Conservation (phyloP, 1,140 invertebrate genomes). For the Musca domestica region DNA sequence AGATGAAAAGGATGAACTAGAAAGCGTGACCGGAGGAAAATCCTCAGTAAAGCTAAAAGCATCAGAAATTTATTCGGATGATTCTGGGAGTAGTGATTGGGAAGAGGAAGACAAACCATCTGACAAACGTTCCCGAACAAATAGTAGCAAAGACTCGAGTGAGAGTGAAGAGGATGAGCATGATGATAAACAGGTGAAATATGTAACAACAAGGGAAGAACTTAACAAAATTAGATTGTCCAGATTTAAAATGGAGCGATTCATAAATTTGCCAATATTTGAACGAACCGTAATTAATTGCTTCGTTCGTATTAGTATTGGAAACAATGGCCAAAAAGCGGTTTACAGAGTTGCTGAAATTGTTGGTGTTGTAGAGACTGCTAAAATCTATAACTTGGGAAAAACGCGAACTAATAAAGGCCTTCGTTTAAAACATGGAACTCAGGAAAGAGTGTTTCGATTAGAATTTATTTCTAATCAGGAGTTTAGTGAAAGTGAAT, state of each 20-base stretch:
- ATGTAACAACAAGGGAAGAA: constrained; percentile 75
- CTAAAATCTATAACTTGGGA: constrained; percentile 88
- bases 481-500: constrained; percentile 91
- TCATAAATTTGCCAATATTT: constrained; percentile 96
- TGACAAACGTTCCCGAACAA: constrained; percentile 53
- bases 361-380: constrained; percentile 91
- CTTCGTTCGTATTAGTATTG: constrained; percentile 95
- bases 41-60: constrained; percentile 73
- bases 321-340: constrained; percentile 73
- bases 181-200: constrained; percentile 57
- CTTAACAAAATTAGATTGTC: constrained; percentile 86
- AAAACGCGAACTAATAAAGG: constrained; percentile 91
- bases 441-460: constrained; percentile 88
- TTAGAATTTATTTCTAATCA: constrained; percentile 98
- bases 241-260: constrained; percentile 88
- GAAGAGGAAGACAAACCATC: constrained; percentile 54
- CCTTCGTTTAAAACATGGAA: constrained; percentile 74
- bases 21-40: constrained; percentile 49
- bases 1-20: constrained; percentile 70
- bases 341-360: constrained; percentile 96
- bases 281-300: constrained; percentile 84
- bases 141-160: constrained; percentile 58
- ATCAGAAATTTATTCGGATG: constrained; percentile 94
- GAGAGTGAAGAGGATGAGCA: constrained; percentile 54
- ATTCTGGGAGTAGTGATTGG: constrained; percentile 74